Evolutionary conservation across 2,888 invertebrate genomes (phyloP).

Genomic region (Carterocephalus palaemon): DNA sequence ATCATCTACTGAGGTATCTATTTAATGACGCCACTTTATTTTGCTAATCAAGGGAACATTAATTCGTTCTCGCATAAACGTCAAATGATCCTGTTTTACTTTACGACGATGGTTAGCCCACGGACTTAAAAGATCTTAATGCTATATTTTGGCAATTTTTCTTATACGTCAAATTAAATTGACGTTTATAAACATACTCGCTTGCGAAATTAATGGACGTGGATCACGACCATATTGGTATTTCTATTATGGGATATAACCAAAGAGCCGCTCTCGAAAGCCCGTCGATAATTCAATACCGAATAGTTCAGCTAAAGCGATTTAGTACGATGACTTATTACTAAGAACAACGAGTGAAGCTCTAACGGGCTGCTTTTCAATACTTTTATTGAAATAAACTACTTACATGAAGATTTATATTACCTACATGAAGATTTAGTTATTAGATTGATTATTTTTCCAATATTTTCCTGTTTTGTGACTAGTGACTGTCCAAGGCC

Average conservation of each 20-base stretch:
- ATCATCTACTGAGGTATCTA: constrained; percentile 62
- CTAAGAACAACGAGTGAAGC: no score
- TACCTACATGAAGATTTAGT: no score
- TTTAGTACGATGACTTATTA: no score
- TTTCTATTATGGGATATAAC: background rate
- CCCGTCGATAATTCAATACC: background rate
- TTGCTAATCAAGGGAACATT: constrained; percentile 37
- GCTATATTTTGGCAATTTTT: constrained; percentile 1
- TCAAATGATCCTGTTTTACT: constrained; percentile 20
- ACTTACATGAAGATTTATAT: no score
- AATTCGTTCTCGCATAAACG: constrained; percentile 26
- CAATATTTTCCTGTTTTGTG: no score
- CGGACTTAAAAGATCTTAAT: constrained; percentile 10
- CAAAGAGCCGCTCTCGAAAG: background rate
- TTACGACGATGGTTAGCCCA: constrained; percentile 17
- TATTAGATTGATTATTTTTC: no score
- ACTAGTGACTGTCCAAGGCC: no score
- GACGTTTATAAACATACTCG: background rate
- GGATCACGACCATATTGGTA: background rate
- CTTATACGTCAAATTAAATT: background rate
- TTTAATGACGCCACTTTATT: constrained; percentile 65
- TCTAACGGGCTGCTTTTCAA: no score
- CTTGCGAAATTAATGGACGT: no score
- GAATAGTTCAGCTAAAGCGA: constrained; percentile 7
- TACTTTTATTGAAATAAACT: background rate